Evolutionary conservation across 2,797 vertebrate species (phyloP).

Genomic region (Lacerta agilis): DNA sequence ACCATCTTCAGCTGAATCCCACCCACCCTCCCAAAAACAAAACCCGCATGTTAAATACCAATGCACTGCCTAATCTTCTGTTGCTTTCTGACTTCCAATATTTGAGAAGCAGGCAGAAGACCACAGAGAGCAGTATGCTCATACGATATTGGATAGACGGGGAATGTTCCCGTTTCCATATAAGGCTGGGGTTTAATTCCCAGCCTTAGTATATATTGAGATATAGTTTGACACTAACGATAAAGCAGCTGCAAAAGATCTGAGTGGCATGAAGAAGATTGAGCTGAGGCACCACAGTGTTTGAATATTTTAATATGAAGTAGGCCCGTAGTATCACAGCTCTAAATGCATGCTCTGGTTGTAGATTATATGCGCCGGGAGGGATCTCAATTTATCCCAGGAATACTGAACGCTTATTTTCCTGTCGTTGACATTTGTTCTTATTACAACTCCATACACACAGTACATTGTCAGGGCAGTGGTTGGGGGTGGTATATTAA

Average conservation of each 20-base stretch:
- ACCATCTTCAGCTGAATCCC: constrained; percentile 18
- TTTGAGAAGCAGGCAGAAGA: constrained; percentile 61
- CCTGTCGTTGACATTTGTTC: constrained; percentile 7
- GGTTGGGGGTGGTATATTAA: neutral
- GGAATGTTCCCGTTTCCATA: constrained; percentile 39
- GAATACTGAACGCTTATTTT: constrained; percentile 25
- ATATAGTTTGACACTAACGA: constrained; percentile 27
- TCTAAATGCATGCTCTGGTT: constrained; percentile 14
- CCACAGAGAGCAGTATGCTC: constrained; percentile 15
- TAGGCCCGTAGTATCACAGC: neutral
- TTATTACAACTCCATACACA: constrained; percentile 4
- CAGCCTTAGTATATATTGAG: constrained; percentile 10
- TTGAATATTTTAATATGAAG: constrained; percentile 26
- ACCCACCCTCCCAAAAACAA: neutral
- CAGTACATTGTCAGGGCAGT: too few relatives aligned
- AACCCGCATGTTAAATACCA: constrained; percentile 28
- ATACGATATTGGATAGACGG: constrained; percentile 32
- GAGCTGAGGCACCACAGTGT: neutral
- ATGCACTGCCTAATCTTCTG: constrained; percentile 33
- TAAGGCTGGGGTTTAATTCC: neutral
- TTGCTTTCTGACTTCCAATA: constrained; percentile 53
- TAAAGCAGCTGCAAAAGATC: neutral
- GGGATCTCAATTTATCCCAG: constrained; percentile 22
- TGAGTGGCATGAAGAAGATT: constrained; percentile 30
- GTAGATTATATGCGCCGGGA: neutral